phyloP scores from a whole-genome alignment of 2,113 vertebrate species.

The Vidua macroura region DNA sequence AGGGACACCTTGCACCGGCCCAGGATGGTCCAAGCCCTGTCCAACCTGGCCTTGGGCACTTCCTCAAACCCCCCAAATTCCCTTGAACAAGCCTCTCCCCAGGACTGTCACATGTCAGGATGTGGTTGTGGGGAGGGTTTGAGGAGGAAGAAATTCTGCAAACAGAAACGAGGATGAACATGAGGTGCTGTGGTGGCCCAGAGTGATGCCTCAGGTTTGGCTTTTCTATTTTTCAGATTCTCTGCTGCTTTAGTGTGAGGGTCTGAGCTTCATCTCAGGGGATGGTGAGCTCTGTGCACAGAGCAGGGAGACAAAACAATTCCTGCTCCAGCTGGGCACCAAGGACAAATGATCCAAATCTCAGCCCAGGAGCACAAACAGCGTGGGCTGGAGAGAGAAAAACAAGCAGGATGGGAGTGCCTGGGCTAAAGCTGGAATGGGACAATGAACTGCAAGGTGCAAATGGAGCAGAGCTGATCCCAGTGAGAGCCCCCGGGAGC shows the following conservation, averaged over 20 bases:
- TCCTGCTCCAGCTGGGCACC: too few relatives aligned
- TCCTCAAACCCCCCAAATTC: not conserved
- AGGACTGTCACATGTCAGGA: fast-evolving
- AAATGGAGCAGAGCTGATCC: too few relatives aligned
- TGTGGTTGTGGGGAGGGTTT: fast-evolving
- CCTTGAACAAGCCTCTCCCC: fast-evolving
- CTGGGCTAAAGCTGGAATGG: too few relatives aligned
- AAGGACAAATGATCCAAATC: too few relatives aligned
- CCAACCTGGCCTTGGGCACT: not conserved
- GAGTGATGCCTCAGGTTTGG: not conserved
- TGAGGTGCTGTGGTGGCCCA: not conserved
- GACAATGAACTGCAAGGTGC: too few relatives aligned
- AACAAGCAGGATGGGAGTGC: too few relatives aligned
- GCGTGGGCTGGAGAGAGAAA: too few relatives aligned
- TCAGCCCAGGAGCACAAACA: too few relatives aligned
- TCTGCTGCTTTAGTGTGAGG: not conserved
- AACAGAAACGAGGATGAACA: not conserved
- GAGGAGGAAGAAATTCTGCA: not conserved
- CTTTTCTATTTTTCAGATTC: not conserved
- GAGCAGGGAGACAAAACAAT: too few relatives aligned
- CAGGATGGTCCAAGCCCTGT: not conserved
- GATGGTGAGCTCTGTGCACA: too few relatives aligned
- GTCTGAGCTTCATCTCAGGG: too few relatives aligned
- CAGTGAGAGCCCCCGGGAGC: too few relatives aligned
- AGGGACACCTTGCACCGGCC: not conserved